phyloP scores from a whole-genome alignment of 2,113 vertebrate genomes.

The Mastomys natalensis region DNA sequence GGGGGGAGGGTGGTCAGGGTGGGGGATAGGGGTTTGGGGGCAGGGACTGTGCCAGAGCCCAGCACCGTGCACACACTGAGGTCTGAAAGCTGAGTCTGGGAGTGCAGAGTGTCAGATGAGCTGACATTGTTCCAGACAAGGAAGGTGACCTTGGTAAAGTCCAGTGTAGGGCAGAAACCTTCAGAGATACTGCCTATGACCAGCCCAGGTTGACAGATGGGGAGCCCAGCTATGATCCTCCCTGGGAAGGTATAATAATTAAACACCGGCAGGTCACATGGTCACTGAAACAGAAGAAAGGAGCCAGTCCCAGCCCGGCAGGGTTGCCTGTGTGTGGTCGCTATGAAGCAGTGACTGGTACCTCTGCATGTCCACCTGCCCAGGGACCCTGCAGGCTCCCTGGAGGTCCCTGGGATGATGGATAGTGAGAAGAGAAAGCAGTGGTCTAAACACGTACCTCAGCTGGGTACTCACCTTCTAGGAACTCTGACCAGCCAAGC shows the following conservation, averaged over 20 bases:
- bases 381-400: too few relatives aligned
- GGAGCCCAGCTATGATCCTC: neutral
- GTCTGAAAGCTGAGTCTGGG: too few relatives aligned
- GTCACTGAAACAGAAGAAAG: neutral
- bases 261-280: neutral
- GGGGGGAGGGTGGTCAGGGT: too few relatives aligned
- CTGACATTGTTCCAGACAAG: rapidly evolving
- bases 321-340: neutral
- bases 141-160: neutral
- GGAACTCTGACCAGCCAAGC: neutral
- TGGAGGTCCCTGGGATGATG: neutral
- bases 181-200: neutral
- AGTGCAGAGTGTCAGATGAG: too few relatives aligned
- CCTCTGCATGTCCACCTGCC: neutral
- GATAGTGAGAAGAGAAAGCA: neutral
- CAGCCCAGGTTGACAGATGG: neutral
- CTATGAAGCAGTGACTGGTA: neutral
- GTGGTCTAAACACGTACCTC: neutral
- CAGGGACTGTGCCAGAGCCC: neutral
- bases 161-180: neutral
- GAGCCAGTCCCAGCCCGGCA: neutral
- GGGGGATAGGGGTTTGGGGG: too few relatives aligned
- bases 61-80: neutral
- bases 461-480: neutral
- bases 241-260: rapidly evolving